Evolutionary conservation across 2,888 invertebrate species (phyloP), one percentile per base, ranked within the genome.

Genomic region (Mythimna pallens): DNA sequence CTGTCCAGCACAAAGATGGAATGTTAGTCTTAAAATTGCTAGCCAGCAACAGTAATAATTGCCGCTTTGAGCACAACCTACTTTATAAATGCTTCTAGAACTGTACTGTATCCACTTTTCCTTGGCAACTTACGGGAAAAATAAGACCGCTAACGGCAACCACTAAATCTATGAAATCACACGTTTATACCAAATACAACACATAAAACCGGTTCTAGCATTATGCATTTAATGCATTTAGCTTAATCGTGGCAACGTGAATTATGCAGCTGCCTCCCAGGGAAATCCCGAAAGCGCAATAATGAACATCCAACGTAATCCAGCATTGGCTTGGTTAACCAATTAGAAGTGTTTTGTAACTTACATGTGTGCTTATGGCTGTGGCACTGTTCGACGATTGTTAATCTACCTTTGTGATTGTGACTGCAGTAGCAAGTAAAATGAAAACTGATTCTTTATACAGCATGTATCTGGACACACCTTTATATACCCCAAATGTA

Each of bases 261-360:
- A 91, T 92, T 89, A 92, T 92, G 92, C 90, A 85, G 87, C 84
- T 85, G 90, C 90, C 89, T 89, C 85, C 82, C 87, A 91, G 90
- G 70, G 89, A 82, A 91, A 91, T 92, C 91, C 93, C 91, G 86
- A 91, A 93, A 93, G 92, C 92, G 90, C 92, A 92, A 92, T 92
- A 93, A 94, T 92, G 92, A 92, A 92, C 90, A 92, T 90, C 89
- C 88, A 83, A 80, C 87, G 78, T 93, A 94, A 94, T 92, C 93
- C 92, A 80, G 87, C 89, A 88, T 84, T 78, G 87, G 88, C 84
- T 88, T 87, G 90, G 92, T 92, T 92, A 92, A 92, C 93, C 93
- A 93, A 94, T 94, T 94, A 94, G 89, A 82, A 86, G 78, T 85
- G 86, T 89, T 90, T 89, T 86, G 84, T 82, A 81, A 84, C 79